Percentiles rank a stretch among this genome's conserved stretches.
Conservation (phyloP, 2,113 vertebrate genomes). For the Dasyornis broadbenti region DNA sequence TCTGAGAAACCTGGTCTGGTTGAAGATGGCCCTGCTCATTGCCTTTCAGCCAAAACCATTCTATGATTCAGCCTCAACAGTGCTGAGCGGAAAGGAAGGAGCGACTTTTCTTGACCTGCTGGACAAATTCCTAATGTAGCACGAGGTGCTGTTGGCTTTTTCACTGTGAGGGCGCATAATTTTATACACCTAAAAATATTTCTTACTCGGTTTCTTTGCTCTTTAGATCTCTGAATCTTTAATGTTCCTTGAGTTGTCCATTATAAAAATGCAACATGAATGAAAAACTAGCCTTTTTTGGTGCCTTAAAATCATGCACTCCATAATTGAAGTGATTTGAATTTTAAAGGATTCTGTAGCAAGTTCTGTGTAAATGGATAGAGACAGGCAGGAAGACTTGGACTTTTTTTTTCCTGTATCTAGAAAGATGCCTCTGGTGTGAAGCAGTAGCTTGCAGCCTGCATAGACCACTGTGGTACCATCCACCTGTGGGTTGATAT, state of each 20-base stretch:
- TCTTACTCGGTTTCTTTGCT: background rate
- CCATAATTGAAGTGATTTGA: background rate
- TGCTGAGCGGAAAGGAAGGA: background rate
- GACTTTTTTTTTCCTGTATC: background rate
- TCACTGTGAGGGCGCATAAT: background rate
- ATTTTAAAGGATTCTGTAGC: background rate
- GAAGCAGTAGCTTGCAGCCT: background rate
- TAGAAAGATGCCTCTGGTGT: background rate
- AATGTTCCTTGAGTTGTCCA: background rate
- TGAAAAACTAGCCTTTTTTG: background rate
- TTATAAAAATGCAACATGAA: background rate
- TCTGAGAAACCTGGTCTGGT: background rate
- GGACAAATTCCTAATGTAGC: background rate
- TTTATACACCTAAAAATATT: background rate
- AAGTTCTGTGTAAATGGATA: background rate
- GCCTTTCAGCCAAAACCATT: background rate
- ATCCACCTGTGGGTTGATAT: background rate
- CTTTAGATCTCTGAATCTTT: background rate
- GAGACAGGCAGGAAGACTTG: background rate
- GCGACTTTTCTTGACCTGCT: background rate
- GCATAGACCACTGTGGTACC: background rate
- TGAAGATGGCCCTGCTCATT: background rate
- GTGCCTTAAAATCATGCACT: background rate
- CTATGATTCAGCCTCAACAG: background rate
- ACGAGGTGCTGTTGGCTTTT: background rate